phyloP scores from a whole-genome alignment of 1,140 invertebrate species.

The Pogonomyrmex barbatus region DNA sequence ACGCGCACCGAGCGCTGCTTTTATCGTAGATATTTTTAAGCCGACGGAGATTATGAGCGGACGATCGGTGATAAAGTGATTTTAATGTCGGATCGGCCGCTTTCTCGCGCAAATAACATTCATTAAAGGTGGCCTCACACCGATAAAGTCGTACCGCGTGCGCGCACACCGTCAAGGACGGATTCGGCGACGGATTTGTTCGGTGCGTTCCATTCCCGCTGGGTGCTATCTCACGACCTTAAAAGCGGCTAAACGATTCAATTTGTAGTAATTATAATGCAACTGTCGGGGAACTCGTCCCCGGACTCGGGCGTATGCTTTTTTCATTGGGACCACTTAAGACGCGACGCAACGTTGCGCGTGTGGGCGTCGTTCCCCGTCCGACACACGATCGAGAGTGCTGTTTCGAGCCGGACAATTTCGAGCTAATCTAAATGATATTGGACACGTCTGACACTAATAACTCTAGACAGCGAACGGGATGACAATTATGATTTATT shows the following conservation, averaged over 20 bases:
- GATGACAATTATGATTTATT: conserved; percentile 49
- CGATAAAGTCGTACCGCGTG: not conserved
- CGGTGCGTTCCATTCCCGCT: conserved; percentile 69
- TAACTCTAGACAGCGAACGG: conserved; percentile 18
- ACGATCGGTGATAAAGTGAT: conserved; percentile 18
- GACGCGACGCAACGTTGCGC: conserved; percentile 68
- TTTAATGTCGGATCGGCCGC: conserved; percentile 26
- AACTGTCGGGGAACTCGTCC: conserved; percentile 67
- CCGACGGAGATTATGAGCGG: conserved; percentile 22
- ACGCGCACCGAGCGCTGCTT: conserved; percentile 10
- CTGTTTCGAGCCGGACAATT: conserved; percentile 64
- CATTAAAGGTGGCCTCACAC: conserved; percentile 46
- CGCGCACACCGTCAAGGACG: conserved; percentile 14
- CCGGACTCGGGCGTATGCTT: conserved; percentile 60
- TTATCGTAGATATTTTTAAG: conserved; percentile 42
- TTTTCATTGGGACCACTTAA: conserved; percentile 78
- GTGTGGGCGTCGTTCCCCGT: conserved; percentile 72
- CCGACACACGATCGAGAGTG: conserved; percentile 46
- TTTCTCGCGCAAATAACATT: conserved; percentile 40
- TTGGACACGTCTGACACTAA: conserved; percentile 68
- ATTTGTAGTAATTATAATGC: conserved; percentile 80
- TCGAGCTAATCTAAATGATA: conserved; percentile 75
- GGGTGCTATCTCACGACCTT: conserved; percentile 78
- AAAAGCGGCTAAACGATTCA: conserved; percentile 80
- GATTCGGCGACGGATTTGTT: conserved; percentile 70